Percentiles rank a stretch among this genome's conserved stretches.
These are phyloP conservation scores for Hypotaenidia philippensis DNA, from an alignment of 2,797 vertebrate genomes.

Conservation along the genomic window DNA sequence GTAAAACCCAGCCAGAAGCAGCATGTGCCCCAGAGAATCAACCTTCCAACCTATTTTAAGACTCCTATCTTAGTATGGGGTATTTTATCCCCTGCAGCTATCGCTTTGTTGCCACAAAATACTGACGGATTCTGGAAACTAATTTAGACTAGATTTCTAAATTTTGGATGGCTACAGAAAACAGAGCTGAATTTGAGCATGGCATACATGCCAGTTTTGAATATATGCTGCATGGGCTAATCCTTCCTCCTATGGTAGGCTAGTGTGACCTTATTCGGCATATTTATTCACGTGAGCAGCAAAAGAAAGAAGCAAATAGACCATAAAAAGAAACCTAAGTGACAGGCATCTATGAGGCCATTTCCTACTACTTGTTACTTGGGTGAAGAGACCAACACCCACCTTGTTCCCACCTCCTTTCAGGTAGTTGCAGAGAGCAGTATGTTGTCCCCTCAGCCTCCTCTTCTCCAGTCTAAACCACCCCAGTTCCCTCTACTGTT, in stretches of 20 bases:
- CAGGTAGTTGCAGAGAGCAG: too few relatives aligned
- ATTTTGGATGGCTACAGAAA: not conserved
- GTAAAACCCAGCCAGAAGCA: not conserved
- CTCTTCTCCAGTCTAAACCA: too few relatives aligned
- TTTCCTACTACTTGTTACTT: too few relatives aligned
- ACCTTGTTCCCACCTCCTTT: too few relatives aligned
- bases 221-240: not conserved
- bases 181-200: not conserved
- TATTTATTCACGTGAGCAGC: not conserved
- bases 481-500: too few relatives aligned
- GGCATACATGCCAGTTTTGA: not conserved
- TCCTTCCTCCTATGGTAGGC: not conserved
- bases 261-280: not conserved
- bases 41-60: not conserved
- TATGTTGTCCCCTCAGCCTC: too few relatives aligned
- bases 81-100: not conserved
- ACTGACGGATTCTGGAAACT: not conserved
- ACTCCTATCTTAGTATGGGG: not conserved
- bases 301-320: not conserved
- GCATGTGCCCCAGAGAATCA: not conserved
- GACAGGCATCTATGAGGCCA: too few relatives aligned
- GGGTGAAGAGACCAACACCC: too few relatives aligned
- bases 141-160: not conserved
- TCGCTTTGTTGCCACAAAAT: not conserved
- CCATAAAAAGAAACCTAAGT: not conserved